Percentiles rank a stretch among this genome's conserved stretches.
Evolutionary conservation across 2,113 vertebrate genomes (phyloP).

Genomic region (Furnarius figulus): DNA sequence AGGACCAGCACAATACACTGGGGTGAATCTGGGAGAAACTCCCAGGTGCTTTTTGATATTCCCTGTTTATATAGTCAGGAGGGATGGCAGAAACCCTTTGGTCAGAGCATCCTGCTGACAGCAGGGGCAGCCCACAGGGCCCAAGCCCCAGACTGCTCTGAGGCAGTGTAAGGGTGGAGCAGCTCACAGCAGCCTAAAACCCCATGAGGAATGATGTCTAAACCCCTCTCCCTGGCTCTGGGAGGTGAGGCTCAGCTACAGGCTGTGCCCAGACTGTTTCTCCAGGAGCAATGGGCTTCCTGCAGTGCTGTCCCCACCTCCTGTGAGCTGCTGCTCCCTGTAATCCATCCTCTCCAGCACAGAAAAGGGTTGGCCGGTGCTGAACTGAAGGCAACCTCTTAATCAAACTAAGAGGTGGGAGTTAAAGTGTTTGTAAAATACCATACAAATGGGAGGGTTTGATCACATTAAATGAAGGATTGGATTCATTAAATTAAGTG

Average conservation of each 20-base stretch:
- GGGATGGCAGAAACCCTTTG: neutral
- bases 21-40: neutral
- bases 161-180: neutral
- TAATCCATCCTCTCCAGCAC: neutral
- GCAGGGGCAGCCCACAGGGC: neutral
- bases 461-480: slow-evolving; percentile 58
- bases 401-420: slow-evolving; percentile 37
- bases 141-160: neutral
- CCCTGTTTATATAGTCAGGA: neutral
- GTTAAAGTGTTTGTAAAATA: slow-evolving; percentile 40
- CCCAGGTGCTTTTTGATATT: neutral
- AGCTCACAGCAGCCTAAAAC: neutral
- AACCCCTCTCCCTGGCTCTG: neutral
- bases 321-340: neutral
- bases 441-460: slow-evolving; percentile 43
- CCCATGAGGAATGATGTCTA: rapidly evolving
- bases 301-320: neutral
- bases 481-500: slow-evolving; percentile 68
- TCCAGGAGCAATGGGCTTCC: neutral
- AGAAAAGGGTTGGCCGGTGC: neutral
- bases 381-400: slow-evolving; percentile 17
- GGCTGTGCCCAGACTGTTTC: neutral
- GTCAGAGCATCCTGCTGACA: neutral
- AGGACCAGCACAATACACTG: neutral
- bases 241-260: neutral